Base-by-base conservation (phyloP, 2,113 vertebrate genomes). In the Athene cunicularia region DNA sequence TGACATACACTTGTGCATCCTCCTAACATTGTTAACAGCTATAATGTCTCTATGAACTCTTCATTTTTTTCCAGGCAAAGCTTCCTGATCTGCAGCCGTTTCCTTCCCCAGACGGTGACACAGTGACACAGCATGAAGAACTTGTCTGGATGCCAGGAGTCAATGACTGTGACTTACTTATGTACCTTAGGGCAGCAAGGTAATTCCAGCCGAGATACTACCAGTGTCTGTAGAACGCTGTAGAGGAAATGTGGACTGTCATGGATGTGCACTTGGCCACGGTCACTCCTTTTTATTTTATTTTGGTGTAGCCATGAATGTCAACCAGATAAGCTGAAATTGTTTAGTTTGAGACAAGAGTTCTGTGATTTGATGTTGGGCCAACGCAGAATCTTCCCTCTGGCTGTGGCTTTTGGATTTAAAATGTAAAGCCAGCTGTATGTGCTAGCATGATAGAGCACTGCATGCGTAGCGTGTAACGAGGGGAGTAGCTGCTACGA, bases 91-190 rank as follows among this genome's bases (percentile, higher is more conserved):
- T 99, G 96, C 99, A 99, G 96, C 99, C 99, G 1, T 99, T 99
- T 97, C 99, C 99, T 75, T 99, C 99, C 92, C 99, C 99, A 49
- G 99, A 98, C 72, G 98, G 99, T 66, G 99, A 99, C 89, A 94
- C 98, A 3, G 98, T 99, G 97, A 99, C 99, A 2, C 99, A 99
- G 93, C 99, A 99, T 82, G 99, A 99, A 94, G 99, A 99, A 64
- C 98, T 99, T 58, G 99, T 99, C 56, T 99, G 99, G 99, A 99
- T 99, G 99, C 99, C 99, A 1, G 99, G 99, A 72, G 99, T 99
- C 95, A 99, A 99, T 24, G 99, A 99, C 98, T 99, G 99, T 92
- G 99, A 99, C 98, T 98, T 99, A 95, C 99, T 99, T 35, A 99
- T 99, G 99, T 99, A 99, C 98, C 98, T 99, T 95, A 98, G 99